Conservation (phyloP, 2,113 vertebrate species). For the Dunckerocampus dactyliophorus region DNA sequence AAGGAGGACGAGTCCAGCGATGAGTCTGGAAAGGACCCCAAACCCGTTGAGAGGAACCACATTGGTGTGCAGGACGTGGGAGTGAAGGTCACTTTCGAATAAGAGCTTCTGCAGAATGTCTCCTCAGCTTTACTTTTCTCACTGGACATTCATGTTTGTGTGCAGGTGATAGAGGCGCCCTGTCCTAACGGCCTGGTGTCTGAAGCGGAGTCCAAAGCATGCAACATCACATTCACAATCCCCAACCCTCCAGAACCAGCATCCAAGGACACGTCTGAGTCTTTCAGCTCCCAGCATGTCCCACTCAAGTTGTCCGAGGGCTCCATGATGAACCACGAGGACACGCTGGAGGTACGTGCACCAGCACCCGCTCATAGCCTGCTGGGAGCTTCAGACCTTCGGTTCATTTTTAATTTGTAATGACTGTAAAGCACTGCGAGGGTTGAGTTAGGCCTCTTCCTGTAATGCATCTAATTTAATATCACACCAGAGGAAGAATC, state of each 20-base stretch:
- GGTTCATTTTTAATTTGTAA: too few species aligned
- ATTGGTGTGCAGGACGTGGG: conserved; percentile 83
- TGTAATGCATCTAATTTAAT: too few species aligned
- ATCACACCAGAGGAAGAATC: too few species aligned
- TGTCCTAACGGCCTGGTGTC: conserved; percentile 74
- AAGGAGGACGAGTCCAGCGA: conserved; percentile 90
- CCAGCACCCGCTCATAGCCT: background rate
- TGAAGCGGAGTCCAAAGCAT: conserved; percentile 72
- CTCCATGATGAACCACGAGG: conserved; percentile 78
- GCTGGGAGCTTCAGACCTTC: too few species aligned
- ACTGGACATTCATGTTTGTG: background rate
- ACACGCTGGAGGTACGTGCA: conserved; percentile 81
- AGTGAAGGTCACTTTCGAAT: conserved; percentile 77
- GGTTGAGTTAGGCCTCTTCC: too few species aligned
- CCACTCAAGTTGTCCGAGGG: conserved; percentile 76
- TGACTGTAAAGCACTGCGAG: too few species aligned
- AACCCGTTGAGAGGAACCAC: conserved; percentile 75
- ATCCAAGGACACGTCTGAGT: conserved; percentile 69
- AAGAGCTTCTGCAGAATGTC: background rate
- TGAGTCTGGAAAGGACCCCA: conserved; percentile 76
- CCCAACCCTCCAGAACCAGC: conserved; percentile 71
- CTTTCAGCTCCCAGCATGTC: conserved; percentile 66
- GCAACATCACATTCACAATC: conserved; percentile 53
- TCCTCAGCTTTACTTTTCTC: background rate
- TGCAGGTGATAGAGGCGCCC: conserved; percentile 81